These are phyloP conservation scores for Darevskia nairensis DNA, from an alignment of 2,797 vertebrate genomes.

Conservation along the genomic window DNA sequence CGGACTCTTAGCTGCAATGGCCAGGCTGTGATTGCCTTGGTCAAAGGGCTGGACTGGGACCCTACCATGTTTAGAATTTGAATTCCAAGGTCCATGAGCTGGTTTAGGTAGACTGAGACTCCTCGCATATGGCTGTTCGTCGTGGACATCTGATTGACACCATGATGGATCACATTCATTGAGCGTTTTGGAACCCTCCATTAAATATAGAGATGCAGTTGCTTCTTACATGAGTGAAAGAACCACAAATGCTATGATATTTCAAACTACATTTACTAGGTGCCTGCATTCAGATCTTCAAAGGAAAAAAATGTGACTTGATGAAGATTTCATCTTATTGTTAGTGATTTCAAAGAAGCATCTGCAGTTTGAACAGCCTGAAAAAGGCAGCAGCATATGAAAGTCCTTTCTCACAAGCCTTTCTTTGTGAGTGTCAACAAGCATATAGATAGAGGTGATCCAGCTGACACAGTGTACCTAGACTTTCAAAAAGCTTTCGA, in stretches of 20 bases:
- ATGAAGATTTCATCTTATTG: constrained; percentile 23
- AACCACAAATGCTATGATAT: background rate
- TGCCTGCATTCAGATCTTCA: constrained; percentile 2
- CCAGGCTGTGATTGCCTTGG: background rate
- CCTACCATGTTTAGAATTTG: background rate
- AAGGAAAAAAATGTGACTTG: background rate
- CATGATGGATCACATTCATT: background rate
- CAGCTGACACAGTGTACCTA: too few relatives aligned
- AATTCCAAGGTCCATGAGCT: background rate
- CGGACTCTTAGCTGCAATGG: background rate
- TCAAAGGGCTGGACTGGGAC: background rate
- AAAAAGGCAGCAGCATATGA: constrained; percentile 15
- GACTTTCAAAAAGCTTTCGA: too few relatives aligned
- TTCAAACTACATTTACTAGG: background rate
- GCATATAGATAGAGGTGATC: too few relatives aligned
- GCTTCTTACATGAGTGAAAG: background rate
- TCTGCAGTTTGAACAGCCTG: constrained; percentile 33
- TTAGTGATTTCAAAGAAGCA: constrained; percentile 42
- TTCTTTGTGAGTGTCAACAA: too few relatives aligned
- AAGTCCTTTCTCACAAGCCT: constrained; percentile 7
- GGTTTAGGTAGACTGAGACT: background rate
- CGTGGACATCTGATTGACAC: background rate
- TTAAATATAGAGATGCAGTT: background rate
- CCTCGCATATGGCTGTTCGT: background rate
- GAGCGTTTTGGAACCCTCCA: background rate